Conservation (phyloP, 2,888 invertebrate genomes). For the Tenthredo notha region DNA sequence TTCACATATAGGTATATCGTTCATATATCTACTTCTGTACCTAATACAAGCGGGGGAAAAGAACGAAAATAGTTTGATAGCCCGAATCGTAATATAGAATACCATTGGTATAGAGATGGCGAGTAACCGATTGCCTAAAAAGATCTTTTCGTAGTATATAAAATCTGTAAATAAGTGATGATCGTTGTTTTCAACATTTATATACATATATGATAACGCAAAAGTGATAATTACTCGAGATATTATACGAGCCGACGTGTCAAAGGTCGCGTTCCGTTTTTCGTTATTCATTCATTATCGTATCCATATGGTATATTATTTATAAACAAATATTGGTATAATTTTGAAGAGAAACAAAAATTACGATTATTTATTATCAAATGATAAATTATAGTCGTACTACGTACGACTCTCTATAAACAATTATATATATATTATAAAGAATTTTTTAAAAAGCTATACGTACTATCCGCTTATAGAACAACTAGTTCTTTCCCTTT, state of each 20-base stretch:
- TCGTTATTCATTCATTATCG: not conserved
- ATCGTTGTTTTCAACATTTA: not conserved
- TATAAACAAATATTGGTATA: not conserved
- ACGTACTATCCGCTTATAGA: not conserved
- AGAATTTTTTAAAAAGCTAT: not conserved
- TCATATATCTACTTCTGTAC: not conserved
- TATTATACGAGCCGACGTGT: not conserved
- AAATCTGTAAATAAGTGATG: not conserved
- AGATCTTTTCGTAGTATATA: not conserved
- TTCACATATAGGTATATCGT: not conserved
- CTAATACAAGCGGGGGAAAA: not conserved
- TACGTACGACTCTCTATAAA: no score
- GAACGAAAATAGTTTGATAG: not conserved
- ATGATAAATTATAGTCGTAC: not conserved
- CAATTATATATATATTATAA: not conserved
- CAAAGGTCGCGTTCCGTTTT: constrained; percentile 10
- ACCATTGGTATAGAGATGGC: not conserved
- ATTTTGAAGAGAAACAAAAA: not conserved
- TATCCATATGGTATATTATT: not conserved
- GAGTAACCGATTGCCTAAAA: not conserved
- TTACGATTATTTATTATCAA: not conserved
- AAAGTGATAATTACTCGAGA: constrained; percentile 2
- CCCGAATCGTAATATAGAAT: not conserved
- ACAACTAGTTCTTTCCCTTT: not conserved
- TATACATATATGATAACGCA: not conserved